Percentiles rank a stretch among this genome's conserved stretches.
These are phyloP conservation scores for Pseudomyrmex pallidus DNA, from an alignment of 1,140 invertebrate species.

Conservation along the genomic window DNA sequence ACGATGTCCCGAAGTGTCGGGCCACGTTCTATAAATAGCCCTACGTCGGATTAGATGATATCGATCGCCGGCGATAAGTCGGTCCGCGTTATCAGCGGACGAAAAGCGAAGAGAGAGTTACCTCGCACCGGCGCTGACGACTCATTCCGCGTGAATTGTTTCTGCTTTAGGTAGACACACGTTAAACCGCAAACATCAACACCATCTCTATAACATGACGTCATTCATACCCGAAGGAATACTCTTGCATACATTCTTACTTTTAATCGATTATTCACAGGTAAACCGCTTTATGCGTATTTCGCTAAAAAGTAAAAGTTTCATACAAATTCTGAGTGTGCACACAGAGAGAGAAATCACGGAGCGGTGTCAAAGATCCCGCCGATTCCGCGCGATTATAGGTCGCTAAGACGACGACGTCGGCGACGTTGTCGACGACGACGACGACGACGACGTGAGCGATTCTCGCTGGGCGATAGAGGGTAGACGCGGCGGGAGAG, in stretches of 20 bases:
- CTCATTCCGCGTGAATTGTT: constrained; percentile 11
- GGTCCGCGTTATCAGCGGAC: constrained; percentile 38
- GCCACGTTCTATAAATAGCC: constrained; percentile 40
- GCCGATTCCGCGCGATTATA: constrained; percentile 9
- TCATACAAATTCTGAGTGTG: no score
- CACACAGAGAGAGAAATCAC: neutral
- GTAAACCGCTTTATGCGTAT: no score
- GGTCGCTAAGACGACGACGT: constrained; percentile 7
- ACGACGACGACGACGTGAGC: constrained; percentile 23
- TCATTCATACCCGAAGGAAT: neutral
- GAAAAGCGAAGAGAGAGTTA: constrained; percentile 33
- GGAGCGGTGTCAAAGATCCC: neutral
- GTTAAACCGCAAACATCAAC: neutral
- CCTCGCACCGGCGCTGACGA: neutral
- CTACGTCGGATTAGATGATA: constrained; percentile 38
- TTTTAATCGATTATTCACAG: no score
- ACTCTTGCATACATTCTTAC: no score
- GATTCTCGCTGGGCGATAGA: constrained; percentile 17
- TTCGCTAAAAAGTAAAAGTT: no score
- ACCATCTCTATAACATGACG: neutral
- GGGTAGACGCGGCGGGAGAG: constrained; percentile 55
- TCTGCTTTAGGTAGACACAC: neutral
- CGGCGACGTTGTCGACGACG: neutral
- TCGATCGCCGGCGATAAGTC: constrained; percentile 53
- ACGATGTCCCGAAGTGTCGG: constrained; percentile 36